Conservation (phyloP, 2,888 invertebrate species). For the Heliconius erato region DNA sequence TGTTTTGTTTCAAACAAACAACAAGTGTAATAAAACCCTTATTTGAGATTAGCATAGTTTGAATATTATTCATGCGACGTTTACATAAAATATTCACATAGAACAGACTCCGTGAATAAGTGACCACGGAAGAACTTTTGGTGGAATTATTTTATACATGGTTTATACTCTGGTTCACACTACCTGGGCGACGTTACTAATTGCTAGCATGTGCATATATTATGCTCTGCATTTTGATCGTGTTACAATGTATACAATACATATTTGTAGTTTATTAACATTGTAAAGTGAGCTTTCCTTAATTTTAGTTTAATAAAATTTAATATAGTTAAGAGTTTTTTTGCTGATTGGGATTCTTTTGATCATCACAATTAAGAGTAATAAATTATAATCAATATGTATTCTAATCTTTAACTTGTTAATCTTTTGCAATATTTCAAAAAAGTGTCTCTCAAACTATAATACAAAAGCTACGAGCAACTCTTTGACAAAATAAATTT, state of each 20-base stretch:
- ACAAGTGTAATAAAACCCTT: conserved; percentile 23
- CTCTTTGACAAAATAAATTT: conserved; percentile 9
- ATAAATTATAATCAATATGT: not conserved
- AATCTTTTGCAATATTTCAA: not conserved
- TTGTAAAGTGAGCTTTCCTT: not conserved
- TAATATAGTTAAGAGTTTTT: too few species aligned
- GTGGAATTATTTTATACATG: conserved; percentile 11
- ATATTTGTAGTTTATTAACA: not conserved
- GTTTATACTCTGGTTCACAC: not conserved
- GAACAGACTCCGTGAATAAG: conserved; percentile 9
- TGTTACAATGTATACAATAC: not conserved
- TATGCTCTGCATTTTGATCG: not conserved
- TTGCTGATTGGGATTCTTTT: too few species aligned
- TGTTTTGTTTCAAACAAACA: conserved; percentile 1
- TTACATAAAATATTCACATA: conserved; percentile 31
- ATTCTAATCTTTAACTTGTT: not conserved
- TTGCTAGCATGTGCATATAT: not conserved
- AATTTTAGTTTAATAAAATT: not conserved
- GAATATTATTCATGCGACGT: conserved; percentile 32
- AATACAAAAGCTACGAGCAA: not conserved
- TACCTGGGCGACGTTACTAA: not conserved
- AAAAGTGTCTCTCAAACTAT: not conserved
- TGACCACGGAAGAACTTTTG: conserved; percentile 14
- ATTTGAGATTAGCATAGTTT: conserved; percentile 23
- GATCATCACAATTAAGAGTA: not conserved